A percentile compares a stretch with the other conserved stretches of the same genome.
These are phyloP conservation scores for Carterocephalus palaemon DNA, from an alignment of 2,888 invertebrate species.

Conservation along the genomic window DNA sequence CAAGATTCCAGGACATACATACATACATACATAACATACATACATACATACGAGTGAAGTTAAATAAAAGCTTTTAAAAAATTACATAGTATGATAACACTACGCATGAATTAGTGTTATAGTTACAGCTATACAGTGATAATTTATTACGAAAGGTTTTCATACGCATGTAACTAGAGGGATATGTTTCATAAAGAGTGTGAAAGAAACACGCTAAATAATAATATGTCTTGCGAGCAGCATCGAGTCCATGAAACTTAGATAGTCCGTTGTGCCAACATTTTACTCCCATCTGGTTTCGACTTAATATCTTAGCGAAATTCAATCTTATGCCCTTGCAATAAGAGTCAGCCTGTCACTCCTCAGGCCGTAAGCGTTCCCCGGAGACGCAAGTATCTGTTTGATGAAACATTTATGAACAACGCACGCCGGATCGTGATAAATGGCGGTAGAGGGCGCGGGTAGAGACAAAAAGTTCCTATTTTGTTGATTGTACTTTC, in stretches of 20 bases:
- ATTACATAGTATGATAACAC: too few relatives aligned
- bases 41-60: too few relatives aligned
- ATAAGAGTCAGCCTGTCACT: slow-evolving; percentile 6
- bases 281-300: neutral
- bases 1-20: too few relatives aligned
- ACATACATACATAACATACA: too few relatives aligned
- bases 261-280: slow-evolving; percentile 12
- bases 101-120: too few relatives aligned
- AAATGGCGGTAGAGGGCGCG: slow-evolving; percentile 24
- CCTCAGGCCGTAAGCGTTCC: slow-evolving; percentile 24
- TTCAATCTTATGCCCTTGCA: neutral
- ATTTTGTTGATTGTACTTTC: slow-evolving; percentile 22
- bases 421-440: slow-evolving; percentile 26
- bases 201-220: too few relatives aligned
- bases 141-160: too few relatives aligned
- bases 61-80: too few relatives aligned
- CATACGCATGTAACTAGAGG: too few relatives aligned
- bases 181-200: too few relatives aligned
- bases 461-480: slow-evolving; percentile 20
- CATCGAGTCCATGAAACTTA: slow-evolving; percentile 14
- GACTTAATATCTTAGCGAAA: neutral
- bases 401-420: slow-evolving; percentile 32
- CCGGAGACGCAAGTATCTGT: slow-evolving; percentile 23
- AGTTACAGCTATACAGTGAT: too few relatives aligned
- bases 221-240: slow-evolving; percentile 1